A percentile compares a stretch with the other conserved stretches of the same genome.
These are phyloP conservation scores for Phycodurus eques DNA, from an alignment of 2,113 vertebrate genomes.

Conservation along the genomic window DNA sequence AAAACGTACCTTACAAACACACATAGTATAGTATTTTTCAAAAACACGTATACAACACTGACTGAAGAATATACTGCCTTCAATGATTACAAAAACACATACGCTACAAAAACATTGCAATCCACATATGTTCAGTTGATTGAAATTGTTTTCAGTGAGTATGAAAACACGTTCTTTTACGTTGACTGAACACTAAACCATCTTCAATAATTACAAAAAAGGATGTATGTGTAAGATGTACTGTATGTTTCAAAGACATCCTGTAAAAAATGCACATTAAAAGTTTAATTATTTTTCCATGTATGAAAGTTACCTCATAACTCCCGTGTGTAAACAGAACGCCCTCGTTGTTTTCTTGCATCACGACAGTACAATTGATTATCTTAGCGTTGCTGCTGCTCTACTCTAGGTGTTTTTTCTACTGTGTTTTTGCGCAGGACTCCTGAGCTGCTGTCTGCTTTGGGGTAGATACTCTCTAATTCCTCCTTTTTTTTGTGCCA, in stretches of 20 bases:
- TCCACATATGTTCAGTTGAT: not conserved
- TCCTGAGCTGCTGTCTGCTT: conserved; percentile 16
- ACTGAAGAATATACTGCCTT: too few species aligned
- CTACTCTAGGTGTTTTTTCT: not conserved
- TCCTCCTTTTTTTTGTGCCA: conserved; percentile 6
- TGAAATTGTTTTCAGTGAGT: not conserved
- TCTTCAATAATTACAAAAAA: not conserved
- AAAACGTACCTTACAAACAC: too few species aligned
- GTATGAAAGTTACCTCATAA: not conserved
- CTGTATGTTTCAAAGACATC: not conserved
- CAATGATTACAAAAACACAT: too few species aligned
- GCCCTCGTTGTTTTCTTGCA: not conserved
- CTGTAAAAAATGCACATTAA: not conserved
- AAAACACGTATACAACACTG: too few species aligned
- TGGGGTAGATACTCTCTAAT: conserved; percentile 30
- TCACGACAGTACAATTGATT: not conserved
- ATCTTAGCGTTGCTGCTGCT: not conserved
- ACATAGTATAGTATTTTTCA: too few species aligned
- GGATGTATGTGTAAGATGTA: not conserved
- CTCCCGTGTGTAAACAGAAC: not conserved
- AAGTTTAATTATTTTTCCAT: not conserved
- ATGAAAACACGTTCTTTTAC: not conserved
- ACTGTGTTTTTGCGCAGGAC: conserved; percentile 11
- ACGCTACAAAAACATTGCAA: not conserved
- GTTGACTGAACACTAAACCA: not conserved